A percentile compares a stretch with the other conserved stretches of the same genome.
Evolutionary conservation across 2,888 invertebrate species (phyloP).

Genomic region (Euplagia quadripunctaria): DNA sequence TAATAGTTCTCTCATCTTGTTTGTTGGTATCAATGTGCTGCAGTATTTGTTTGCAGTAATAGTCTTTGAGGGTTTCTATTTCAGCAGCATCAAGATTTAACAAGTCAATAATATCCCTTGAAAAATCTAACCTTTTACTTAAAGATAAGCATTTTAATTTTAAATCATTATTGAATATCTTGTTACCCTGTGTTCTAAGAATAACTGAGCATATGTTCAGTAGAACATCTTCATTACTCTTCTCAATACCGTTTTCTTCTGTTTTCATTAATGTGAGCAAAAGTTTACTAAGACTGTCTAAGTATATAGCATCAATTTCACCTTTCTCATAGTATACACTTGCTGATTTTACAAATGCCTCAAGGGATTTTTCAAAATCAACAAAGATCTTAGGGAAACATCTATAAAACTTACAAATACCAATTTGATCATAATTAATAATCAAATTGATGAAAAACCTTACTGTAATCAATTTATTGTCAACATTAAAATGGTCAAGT

Average conservation of each 20-base stretch:
- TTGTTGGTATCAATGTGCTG: constrained; percentile 52
- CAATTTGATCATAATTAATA: constrained; percentile 64
- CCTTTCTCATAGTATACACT: constrained; percentile 71
- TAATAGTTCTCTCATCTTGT: constrained; percentile 40
- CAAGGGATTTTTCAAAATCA: constrained; percentile 63
- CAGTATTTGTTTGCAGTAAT: constrained; percentile 64
- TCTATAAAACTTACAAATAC: constrained; percentile 61
- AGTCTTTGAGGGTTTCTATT: constrained; percentile 66
- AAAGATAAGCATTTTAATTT: constrained; percentile 69
- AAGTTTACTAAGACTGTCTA: constrained; percentile 65
- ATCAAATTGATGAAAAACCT: constrained; percentile 74
- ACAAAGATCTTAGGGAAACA: constrained; percentile 63
- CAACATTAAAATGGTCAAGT: constrained; percentile 72
- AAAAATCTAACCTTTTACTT: constrained; percentile 61
- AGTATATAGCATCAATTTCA: constrained; percentile 61
- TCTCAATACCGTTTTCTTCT: constrained; percentile 43
- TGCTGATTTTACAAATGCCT: constrained; percentile 66
- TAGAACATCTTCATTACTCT: constrained; percentile 54
- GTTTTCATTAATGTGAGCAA: constrained; percentile 61
- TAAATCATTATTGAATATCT: constrained; percentile 66
- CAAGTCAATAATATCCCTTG: constrained; percentile 63
- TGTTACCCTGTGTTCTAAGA: constrained; percentile 57
- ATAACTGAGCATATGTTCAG: constrained; percentile 67
- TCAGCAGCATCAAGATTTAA: constrained; percentile 64
- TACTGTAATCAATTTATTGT: constrained; percentile 71